Percentiles rank a stretch among this genome's conserved stretches.
Evolutionary conservation across 2,888 invertebrate species (phyloP).

Genomic region (Phaonia tiefii): DNA sequence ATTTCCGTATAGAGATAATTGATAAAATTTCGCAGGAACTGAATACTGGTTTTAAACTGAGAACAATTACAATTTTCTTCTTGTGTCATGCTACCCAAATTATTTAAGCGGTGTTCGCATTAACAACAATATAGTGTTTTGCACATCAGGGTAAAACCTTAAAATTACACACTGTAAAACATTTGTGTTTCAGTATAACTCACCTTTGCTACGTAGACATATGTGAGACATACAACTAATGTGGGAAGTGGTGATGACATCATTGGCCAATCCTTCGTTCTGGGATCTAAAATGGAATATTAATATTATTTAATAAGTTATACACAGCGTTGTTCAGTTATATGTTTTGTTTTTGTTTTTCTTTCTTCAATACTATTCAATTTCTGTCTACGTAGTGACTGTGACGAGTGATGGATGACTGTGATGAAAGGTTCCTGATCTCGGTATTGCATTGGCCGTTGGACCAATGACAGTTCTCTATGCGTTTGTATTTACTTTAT

Average conservation of each 20-base stretch:
- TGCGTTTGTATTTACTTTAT: too few species aligned
- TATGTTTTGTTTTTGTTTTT: conserved; percentile 5
- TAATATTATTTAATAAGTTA: conserved; percentile 17
- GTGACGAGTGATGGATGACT: conserved; percentile 16
- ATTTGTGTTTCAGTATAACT: too few species aligned
- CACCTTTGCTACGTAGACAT: conserved; percentile 94
- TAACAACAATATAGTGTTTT: too few species aligned
- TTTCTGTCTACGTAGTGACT: conserved; percentile 24
- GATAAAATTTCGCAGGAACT: too few species aligned
- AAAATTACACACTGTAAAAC: too few species aligned
- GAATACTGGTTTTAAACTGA: too few species aligned
- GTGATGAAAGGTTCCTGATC: conserved; percentile 33
- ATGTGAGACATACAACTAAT: conserved; percentile 91
- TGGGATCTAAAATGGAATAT: conserved; percentile 84
- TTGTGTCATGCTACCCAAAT: too few species aligned
- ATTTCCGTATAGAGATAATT: too few species aligned
- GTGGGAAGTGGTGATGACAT: conserved; percentile 97
- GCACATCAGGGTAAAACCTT: too few species aligned
- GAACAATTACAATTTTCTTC: too few species aligned
- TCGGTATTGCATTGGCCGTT: neutral
- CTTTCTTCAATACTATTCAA: conserved; percentile 18
- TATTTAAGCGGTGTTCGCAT: too few species aligned
- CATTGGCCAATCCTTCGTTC: conserved; percentile 95
- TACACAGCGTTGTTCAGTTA: neutral
- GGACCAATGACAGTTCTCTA: too few species aligned